phyloP scores from a whole-genome alignment of 2,888 invertebrate species.

The Mactromeris polynyma region DNA sequence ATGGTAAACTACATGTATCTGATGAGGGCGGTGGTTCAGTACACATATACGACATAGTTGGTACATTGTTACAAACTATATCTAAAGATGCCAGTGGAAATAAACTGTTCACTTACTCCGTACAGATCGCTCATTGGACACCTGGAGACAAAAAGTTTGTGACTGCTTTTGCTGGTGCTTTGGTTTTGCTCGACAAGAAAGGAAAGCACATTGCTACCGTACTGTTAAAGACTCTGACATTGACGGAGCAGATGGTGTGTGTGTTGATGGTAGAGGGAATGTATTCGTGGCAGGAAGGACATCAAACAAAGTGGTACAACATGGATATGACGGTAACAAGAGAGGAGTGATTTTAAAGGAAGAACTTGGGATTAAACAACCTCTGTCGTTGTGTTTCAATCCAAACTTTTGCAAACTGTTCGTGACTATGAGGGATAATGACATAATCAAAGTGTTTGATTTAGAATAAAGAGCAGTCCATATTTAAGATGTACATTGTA shows the following conservation, averaged over 20 bases:
- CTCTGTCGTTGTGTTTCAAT: not conserved
- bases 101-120: not conserved
- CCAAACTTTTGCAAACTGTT: not conserved
- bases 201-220: not conserved
- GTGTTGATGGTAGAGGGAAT: not conserved
- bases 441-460: not conserved
- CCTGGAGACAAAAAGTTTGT: not conserved
- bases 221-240: not conserved
- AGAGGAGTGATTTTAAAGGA: not conserved
- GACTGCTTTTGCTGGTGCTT: not conserved
- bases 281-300: not conserved
- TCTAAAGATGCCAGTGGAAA: not conserved
- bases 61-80: not conserved
- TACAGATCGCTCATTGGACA: not conserved
- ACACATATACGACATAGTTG: not conserved
- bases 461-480: too few species aligned
- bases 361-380: not conserved
- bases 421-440: not conserved
- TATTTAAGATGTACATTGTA: not conserved
- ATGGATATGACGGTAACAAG: not conserved
- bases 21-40: not conserved
- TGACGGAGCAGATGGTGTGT: not conserved
- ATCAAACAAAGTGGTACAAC: not conserved
- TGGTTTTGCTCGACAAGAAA: not conserved
- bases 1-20: not conserved